Evolutionary conservation across 2,888 invertebrate species (phyloP), one percentile per base, ranked within the genome.

Genomic region (Didymodactylos carnosus): DNA sequence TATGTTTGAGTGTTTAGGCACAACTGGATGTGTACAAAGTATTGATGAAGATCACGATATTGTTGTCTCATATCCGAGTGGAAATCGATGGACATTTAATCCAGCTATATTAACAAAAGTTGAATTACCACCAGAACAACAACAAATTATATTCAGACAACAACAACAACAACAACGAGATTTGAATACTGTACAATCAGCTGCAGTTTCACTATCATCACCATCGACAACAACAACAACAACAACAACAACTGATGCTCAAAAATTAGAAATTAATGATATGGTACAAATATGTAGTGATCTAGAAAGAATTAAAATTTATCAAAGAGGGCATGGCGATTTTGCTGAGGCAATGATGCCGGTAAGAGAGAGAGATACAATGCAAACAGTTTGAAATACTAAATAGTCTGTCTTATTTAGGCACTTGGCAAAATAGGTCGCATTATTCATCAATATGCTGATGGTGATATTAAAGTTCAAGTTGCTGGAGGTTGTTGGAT

Each of bases 261-360:
- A 79, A 72, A 88, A 88, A 79, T 94, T 93, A 85, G 89, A 91
- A 51, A 94, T 94, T 72, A 95, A 95, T 0, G 95, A 95, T 85
- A 88, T 94, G 75, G 94, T 95, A 71, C 94, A 94, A 84, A 93
- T 97, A 80, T 93, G 92, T 82, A 89, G 89, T 71, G 95, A 97
- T 84, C 87, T 92, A 80, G 94, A 95, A 82, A 87, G 92, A 73
- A 92, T 95, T 73, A 94, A 94, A 78, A 79, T 81, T 41, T 77
- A 85, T 62, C 94, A 94, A 84, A 87, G 92, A 70, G 94, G 94
- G 0, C 95, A 95, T 83, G 95, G 95, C 7, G 95, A 95, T 86
- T 95, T 94, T 94, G 94, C 95, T 0, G 94, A 94, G 83, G 94
- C 94, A 49, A 95, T 95, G 95, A 88, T 91, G 75, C 92, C 93